phyloP scores from a whole-genome alignment of 2,113 vertebrate genomes.

The Aptenodytes patagonicus region DNA sequence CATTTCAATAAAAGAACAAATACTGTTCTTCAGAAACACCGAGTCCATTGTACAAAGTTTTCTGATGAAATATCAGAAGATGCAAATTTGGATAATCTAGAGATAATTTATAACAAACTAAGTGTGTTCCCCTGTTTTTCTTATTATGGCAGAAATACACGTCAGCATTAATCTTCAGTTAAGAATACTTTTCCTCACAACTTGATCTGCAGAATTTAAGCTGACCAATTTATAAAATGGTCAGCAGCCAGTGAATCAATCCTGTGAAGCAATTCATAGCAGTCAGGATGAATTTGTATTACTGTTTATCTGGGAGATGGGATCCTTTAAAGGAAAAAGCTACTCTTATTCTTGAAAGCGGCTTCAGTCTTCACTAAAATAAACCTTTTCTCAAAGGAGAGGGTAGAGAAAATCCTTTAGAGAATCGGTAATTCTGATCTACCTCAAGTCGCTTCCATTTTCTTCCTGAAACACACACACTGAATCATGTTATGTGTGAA shows the following conservation, averaged over 20 bases:
- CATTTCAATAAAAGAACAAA: conserved; percentile 13
- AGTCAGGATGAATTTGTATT: conserved; percentile 23
- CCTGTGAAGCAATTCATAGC: neutral
- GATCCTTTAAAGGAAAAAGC: neutral
- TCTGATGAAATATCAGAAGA: neutral
- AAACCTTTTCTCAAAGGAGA: neutral
- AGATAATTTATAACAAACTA: neutral
- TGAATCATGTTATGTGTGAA: neutral
- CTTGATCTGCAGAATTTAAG: neutral
- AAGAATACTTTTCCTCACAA: neutral
- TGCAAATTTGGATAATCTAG: neutral
- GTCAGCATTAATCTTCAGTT: neutral
- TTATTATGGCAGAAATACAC: neutral
- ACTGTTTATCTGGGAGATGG: neutral
- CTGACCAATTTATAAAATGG: neutral
- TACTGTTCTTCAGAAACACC: neutral
- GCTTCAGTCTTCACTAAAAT: neutral
- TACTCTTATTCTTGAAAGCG: neutral
- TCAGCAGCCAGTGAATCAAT: neutral
- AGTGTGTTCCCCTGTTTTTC: neutral
- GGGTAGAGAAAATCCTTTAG: neutral
- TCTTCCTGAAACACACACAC: neutral
- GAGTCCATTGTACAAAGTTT: neutral
- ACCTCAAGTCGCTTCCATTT: neutral
- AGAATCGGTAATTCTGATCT: neutral